These are phyloP conservation scores for Molothrus ater DNA, from an alignment of 2,797 vertebrate species.

Conservation along the genomic window DNA sequence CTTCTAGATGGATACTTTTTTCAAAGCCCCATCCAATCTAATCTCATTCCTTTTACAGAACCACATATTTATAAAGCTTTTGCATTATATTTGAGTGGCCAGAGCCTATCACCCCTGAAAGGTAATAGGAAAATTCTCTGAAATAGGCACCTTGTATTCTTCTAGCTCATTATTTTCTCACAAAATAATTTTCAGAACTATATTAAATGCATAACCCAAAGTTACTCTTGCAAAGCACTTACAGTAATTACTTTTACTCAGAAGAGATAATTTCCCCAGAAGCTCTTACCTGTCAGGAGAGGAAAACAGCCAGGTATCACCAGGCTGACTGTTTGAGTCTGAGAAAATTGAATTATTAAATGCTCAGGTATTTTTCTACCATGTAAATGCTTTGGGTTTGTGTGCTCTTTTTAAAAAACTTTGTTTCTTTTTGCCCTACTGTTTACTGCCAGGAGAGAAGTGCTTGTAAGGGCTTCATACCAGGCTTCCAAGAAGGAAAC, in stretches of 20 bases:
- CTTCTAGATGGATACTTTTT: background rate
- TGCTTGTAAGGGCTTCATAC: background rate
- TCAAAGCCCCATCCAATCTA: background rate
- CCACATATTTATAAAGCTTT: background rate
- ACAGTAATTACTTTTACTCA: conserved; percentile 52
- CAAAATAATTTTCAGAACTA: conserved; percentile 20
- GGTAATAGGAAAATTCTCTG: conserved; percentile 3
- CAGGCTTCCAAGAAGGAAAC: background rate
- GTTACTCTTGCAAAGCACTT: conserved; percentile 41
- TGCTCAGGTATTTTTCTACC: background rate
- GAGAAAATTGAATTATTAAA: conserved; percentile 8
- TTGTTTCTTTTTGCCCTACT: background rate
- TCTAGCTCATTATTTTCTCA: conserved; percentile 34
- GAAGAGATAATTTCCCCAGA: conserved; percentile 8
- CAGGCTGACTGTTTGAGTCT: background rate
- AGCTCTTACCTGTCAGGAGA: background rate
- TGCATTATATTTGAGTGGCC: background rate
- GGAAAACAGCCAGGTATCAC: background rate
- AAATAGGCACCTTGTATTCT: conserved; percentile 13
- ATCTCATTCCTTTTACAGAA: background rate
- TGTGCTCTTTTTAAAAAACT: background rate
- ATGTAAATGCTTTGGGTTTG: background rate
- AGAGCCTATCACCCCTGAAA: background rate
- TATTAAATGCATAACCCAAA: conserved; percentile 22
- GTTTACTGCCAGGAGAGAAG: background rate